Evolutionary conservation across 1,140 invertebrate species (phyloP), one percentile per base, ranked within the genome.

Genomic region (Octopus sinensis): DNA sequence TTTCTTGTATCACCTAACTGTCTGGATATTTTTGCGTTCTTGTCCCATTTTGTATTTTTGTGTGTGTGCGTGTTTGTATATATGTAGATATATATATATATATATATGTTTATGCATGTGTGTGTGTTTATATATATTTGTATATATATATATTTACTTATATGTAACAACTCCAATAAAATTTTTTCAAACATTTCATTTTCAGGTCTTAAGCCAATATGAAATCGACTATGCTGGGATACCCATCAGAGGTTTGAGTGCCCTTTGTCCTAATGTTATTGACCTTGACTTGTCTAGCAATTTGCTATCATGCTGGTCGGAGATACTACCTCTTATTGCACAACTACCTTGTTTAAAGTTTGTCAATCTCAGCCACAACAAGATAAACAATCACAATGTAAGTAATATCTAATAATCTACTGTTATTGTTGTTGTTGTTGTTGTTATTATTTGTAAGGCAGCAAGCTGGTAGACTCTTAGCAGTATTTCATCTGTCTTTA

Each of bases 271-370:
- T 10, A 88, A 88, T 82, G 84, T 88, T 6, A 83, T 85, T 79
- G 87, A 88, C 79, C 82, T 88, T 79, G 86, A 88, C 78, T 83
- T 88, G 13, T 85, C 86, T n/a, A 83, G 82, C 54, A 88, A 88
- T 79, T 54, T 78, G 7, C 80, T 88, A 5, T 80, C 83, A 13
- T 82, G 81, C 78, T 88, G 87, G 86, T 78, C 80, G 76, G 86
- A 88, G 77, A 78, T 85, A 30, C 71, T 88, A 51, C 79, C 84
- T 54, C 84, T 88, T 30, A 73, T 88, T n/a, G 84, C 83, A 13
- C 80, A 88, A 53, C 82, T 88, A 10, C 86, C 83, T 6, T 81
- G 83, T 73, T 84, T 88, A 23, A 86, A 86, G 53, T 88, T 86
- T 82, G 82, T 88, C 6, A 88, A 87, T 80, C 73, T 88, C 0